Conservation (phyloP, 2,113 vertebrate species). For the Cheirogaleus medius region DNA sequence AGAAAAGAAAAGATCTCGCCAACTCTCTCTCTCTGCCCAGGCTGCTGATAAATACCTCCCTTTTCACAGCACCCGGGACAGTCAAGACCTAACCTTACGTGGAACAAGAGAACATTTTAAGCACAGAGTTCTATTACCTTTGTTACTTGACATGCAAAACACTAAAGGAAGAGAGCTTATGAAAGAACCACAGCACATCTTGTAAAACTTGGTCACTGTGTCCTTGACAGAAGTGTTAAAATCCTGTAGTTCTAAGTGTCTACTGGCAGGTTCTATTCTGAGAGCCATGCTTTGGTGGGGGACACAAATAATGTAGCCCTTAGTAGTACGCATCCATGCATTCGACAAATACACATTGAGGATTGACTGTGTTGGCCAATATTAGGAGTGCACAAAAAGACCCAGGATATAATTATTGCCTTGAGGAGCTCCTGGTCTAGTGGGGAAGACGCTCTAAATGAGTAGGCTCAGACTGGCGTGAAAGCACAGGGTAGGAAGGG, state of each 20-base stretch:
- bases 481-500: not conserved
- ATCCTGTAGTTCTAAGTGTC: not conserved
- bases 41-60: too few relatives aligned
- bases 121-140: not conserved
- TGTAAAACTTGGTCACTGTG: not conserved
- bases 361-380: not conserved
- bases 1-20: not conserved
- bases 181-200: not conserved
- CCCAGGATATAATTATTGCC: not conserved
- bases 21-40: not conserved
- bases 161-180: not conserved
- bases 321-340: not conserved
- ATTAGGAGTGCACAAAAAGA: not conserved
- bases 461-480: not conserved
- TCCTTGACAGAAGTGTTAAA: not conserved
- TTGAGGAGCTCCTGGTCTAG: not conserved
- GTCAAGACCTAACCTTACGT: not conserved
- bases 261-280: not conserved
- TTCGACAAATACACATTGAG: not conserved
- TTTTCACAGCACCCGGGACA: not conserved
- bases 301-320: not conserved
- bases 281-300: not conserved
- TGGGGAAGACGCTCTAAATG: not conserved
- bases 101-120: not conserved
- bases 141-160: not conserved